Percentiles rank a stretch among this genome's conserved stretches.
phyloP scores from a whole-genome alignment of 1,140 invertebrate species.

The Phthorimaea operculella region DNA sequence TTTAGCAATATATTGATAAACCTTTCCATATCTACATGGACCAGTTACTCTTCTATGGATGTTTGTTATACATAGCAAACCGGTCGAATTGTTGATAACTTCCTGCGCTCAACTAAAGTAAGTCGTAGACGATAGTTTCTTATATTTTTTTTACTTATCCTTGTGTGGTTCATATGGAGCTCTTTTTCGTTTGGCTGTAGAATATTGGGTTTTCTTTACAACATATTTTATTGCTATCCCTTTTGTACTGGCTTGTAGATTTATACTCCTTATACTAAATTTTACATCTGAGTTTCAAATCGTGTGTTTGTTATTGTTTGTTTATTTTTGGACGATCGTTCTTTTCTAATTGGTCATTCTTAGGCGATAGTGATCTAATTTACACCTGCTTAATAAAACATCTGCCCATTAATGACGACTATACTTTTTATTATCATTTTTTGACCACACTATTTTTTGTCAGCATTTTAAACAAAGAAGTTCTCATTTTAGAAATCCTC shows the following conservation, averaged over 20 bases:
- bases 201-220: slow-evolving; percentile 36
- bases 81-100: slow-evolving; percentile 54
- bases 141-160: slow-evolving; percentile 39
- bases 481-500: no score
- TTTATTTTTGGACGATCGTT: background rate
- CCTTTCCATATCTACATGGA: no score
- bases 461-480: no score
- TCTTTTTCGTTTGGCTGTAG: slow-evolving; percentile 40
- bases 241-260: background rate
- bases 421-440: background rate
- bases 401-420: background rate
- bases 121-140: slow-evolving; percentile 21
- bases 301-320: background rate
- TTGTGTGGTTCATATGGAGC: slow-evolving; percentile 38
- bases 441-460: background rate
- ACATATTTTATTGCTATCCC: slow-evolving; percentile 26
- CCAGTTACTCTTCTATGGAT: background rate
- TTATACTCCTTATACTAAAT: background rate
- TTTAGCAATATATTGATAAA: no score
- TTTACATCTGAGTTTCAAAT: background rate
- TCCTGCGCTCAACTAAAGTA: slow-evolving; percentile 42
- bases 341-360: background rate
- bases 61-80: slow-evolving; percentile 23
- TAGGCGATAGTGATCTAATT: background rate
- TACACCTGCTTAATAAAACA: background rate